Percentiles rank a stretch among this genome's conserved stretches.
Conservation (phyloP, 2,113 vertebrate genomes). For the Anhinga anhinga region DNA sequence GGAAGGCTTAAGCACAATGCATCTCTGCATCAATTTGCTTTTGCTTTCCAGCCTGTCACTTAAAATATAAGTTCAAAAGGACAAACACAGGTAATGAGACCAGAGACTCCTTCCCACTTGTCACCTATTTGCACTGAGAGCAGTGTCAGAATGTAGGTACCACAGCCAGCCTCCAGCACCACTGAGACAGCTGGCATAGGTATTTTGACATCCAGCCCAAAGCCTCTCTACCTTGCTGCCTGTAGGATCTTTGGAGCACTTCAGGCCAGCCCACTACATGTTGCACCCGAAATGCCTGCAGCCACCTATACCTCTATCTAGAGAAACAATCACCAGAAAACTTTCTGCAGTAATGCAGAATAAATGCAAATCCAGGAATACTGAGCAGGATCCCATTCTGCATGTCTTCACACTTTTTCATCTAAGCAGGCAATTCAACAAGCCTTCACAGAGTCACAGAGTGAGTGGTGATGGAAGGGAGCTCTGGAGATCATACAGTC, state of each 20-base stretch:
- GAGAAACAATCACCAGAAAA: neutral
- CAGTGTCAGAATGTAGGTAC: neutral
- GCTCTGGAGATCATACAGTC: neutral
- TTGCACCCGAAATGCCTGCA: neutral
- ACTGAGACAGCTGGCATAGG: accelerated
- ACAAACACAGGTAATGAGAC: neutral
- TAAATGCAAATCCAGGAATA: neutral
- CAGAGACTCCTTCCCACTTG: neutral
- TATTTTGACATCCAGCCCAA: neutral
- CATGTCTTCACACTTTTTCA: neutral
- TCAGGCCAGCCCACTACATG: neutral
- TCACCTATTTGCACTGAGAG: neutral
- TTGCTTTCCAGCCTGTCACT: neutral
- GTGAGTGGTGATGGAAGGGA: neutral
- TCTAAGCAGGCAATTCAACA: neutral
- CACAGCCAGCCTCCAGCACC: neutral
- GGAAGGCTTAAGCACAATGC: neutral
- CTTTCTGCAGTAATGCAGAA: neutral
- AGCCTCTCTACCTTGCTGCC: neutral
- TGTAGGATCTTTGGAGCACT: neutral
- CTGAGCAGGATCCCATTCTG: neutral
- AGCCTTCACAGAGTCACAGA: neutral
- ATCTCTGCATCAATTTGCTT: neutral
- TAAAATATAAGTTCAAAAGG: neutral
- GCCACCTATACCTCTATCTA: neutral